Evolutionary conservation across 2,888 invertebrate species (phyloP), one percentile per base, ranked within the genome.

Genomic region (Ligdia adustata): DNA sequence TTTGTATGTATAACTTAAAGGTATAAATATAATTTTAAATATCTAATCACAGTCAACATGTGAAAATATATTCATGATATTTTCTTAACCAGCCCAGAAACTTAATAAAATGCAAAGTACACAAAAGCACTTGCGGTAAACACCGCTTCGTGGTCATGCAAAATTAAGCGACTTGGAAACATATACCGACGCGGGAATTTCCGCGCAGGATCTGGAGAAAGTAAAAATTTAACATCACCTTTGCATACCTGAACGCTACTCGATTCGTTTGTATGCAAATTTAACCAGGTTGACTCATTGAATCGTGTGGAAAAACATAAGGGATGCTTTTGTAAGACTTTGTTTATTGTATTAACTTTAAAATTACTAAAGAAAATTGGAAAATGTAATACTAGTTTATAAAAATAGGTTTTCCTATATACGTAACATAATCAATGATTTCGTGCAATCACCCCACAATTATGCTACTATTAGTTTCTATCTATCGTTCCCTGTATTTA

Each of bases 121-220:
- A 56, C 57, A 55, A 60, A 60, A 43, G 56, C 52, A 49, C 53
- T 60, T 41, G 33, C 35, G 20, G 40, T 42, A 38, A 38, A 38
- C 41, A 35, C 38, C 32, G 48, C 41, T 54, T 41, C 56, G 47
- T 55, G 45, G 42, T 52, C 51, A 41, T 71, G 63, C 62, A 69
- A 71, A 60, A 68, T 69, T 71, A 60, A 71, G 61, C 61, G 58
- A 47, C 43, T 40, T 50, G 50, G 27, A 55, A 44, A 52, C 63
- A 63, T 67, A 65, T 63, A 62, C 63, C 9, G 14, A 26, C 41
- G 35, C 38, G 58, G 57, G 60, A 43, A 57, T 52, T 54, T 41
- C 9, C 44, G 42, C 47, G 31, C 48, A 51, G 52, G 38, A 54
- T 43, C 52, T 31, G 35, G 39, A 37, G 52, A 52, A 26, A 44